A percentile compares a stretch with the other conserved stretches of the same genome.
These are phyloP conservation scores for Hydroisotoma schaefferi DNA, from an alignment of 2,888 invertebrate species.

Conservation along the genomic window DNA sequence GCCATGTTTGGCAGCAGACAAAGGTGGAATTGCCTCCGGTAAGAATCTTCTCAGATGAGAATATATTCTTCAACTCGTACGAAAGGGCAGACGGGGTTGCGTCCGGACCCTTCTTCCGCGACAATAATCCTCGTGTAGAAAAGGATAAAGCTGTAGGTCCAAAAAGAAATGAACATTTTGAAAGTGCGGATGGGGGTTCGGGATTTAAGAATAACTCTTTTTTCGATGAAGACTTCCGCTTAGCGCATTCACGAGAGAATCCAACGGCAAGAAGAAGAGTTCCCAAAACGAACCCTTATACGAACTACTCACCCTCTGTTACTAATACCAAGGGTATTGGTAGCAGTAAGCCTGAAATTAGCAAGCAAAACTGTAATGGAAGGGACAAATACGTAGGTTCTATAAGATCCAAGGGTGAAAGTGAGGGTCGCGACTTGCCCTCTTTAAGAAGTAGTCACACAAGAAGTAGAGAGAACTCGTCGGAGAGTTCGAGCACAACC, in stretches of 20 bases:
- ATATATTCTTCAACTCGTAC: too few species aligned
- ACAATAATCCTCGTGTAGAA: too few species aligned
- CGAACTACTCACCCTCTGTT: conserved; percentile 35
- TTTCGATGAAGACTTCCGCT: too few species aligned
- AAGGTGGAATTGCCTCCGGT: conserved; percentile 20
- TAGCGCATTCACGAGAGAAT: background rate
- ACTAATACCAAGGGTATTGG: background rate
- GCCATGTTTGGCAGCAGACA: conserved; percentile 44
- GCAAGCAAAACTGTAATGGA: background rate
- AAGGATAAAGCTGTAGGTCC: too few species aligned
- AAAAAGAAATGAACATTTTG: too few species aligned
- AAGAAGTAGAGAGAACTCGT: conserved; percentile 39
- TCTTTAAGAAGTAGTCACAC: conserved; percentile 4
- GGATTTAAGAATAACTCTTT: too few species aligned
- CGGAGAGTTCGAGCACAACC: conserved; percentile 46
- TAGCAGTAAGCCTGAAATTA: conserved; percentile 7
- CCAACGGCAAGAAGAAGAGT: conserved; percentile 41
- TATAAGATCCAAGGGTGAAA: background rate
- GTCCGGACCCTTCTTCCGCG: too few species aligned
- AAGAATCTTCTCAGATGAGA: conserved; percentile 44
- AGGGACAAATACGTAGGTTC: background rate
- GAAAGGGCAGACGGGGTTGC: too few species aligned
- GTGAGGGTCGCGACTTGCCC: background rate
- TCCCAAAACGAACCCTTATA: conserved; percentile 47
- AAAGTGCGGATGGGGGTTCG: too few species aligned